These are phyloP conservation scores for Gymnoscelis rufifasciata DNA, from an alignment of 2,888 invertebrate genomes.

Conservation along the genomic window DNA sequence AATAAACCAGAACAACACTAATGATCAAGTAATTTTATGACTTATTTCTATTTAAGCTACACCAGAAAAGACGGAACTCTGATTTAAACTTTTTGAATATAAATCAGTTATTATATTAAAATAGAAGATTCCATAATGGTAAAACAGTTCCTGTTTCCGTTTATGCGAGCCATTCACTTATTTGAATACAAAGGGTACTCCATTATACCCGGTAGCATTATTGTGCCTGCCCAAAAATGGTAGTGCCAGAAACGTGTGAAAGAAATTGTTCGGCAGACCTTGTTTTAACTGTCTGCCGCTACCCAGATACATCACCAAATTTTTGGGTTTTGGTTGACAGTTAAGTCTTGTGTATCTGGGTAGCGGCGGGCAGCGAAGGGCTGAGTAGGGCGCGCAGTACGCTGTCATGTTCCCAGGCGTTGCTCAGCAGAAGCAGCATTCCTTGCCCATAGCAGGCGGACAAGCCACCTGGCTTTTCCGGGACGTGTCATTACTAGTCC, in stretches of 20 bases:
- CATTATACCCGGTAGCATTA: constrained; percentile 41
- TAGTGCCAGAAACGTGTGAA: neutral
- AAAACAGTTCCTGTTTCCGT: constrained; percentile 63
- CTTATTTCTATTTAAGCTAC: too few relatives aligned
- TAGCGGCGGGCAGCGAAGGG: neutral
- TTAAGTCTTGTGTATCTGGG: constrained; percentile 10
- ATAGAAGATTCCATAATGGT: constrained; percentile 40
- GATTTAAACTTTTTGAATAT: too few relatives aligned
- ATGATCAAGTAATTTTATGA: too few relatives aligned
- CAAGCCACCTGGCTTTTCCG: constrained; percentile 64
- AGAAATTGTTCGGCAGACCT: too few relatives aligned
- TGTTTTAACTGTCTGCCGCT: too few relatives aligned
- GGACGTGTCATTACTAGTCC: constrained; percentile 56
- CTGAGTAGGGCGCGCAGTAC: constrained; percentile 10
- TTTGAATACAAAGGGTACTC: constrained; percentile 61
- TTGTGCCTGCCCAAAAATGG: constrained; percentile 34
- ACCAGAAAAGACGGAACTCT: too few relatives aligned
- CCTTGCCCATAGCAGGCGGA: constrained; percentile 65
- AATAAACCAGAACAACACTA: too few relatives aligned
- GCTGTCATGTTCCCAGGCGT: constrained; percentile 59
- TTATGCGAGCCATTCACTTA: constrained; percentile 44
- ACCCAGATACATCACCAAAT: too few relatives aligned
- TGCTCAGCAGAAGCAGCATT: constrained; percentile 53
- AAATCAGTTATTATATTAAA: constrained; percentile 1
- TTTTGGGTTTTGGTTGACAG: constrained; percentile 15